These are phyloP conservation scores for Natrix natrix DNA, from an alignment of 2,797 vertebrate species.

Conservation along the genomic window DNA sequence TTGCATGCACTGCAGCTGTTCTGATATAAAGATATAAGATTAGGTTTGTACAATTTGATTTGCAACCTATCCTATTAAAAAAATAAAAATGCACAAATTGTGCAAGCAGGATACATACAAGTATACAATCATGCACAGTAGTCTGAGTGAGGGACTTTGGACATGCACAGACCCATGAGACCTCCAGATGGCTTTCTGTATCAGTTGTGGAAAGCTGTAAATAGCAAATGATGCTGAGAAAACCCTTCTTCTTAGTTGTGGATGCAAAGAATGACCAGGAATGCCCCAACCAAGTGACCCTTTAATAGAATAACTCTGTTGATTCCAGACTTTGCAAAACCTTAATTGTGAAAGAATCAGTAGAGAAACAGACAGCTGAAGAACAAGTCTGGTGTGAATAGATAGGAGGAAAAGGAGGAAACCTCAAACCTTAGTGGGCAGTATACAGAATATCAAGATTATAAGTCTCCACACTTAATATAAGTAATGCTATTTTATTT, in stretches of 20 bases:
- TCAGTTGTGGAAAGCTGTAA: background rate
- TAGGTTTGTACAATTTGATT: background rate
- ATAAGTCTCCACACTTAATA: background rate
- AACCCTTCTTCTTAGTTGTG: background rate
- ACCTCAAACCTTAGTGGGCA: conserved; percentile 12
- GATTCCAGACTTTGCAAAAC: background rate
- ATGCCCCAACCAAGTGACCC: background rate
- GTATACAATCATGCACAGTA: background rate
- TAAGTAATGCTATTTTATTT: background rate
- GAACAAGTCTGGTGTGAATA: background rate
- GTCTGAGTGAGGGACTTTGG: background rate
- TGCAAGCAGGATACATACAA: background rate
- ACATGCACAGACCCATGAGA: background rate
- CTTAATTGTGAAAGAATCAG: background rate
- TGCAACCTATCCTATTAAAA: background rate
- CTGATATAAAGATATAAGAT: background rate
- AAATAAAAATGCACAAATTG: background rate
- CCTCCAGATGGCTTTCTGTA: background rate
- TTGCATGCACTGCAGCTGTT: background rate
- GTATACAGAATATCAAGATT: conserved; percentile 5
- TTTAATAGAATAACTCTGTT: background rate
- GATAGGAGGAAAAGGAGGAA: conserved; percentile 15
- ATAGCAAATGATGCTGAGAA: background rate
- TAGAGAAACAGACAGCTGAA: background rate
- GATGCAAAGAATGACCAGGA: background rate